Percentiles rank a stretch among this genome's conserved stretches.
phyloP scores from a whole-genome alignment of 2,113 vertebrate species.

The Rhizomys pruinosus region DNA sequence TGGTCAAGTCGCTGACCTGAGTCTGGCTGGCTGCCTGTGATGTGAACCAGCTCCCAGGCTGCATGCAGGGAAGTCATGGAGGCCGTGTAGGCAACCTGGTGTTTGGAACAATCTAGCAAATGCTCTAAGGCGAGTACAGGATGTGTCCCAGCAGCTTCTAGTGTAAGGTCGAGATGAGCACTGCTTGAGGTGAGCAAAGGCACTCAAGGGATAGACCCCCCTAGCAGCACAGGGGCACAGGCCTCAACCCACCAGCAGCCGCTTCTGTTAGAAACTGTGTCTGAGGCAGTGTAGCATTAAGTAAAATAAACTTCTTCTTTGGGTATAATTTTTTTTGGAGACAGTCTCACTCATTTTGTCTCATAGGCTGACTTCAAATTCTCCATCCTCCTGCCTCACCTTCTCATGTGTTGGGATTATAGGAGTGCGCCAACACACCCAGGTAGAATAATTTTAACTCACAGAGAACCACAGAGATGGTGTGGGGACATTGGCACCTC shows the following conservation, averaged over 20 bases:
- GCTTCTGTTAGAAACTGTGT: not conserved
- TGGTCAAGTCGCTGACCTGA: not conserved
- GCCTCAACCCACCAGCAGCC: no score
- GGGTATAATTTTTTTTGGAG: not conserved
- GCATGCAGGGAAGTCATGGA: no score
- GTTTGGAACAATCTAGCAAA: not conserved
- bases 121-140: not conserved
- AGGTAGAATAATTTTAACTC: not conserved
- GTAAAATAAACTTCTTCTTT: not conserved
- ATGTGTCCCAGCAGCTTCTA: not conserved
- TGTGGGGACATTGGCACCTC: not conserved
- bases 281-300: not conserved
- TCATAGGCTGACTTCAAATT: not conserved
- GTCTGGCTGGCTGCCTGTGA: accelerated
- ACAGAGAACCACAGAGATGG: not conserved
- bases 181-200: no score
- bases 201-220: not conserved
- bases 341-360: not conserved
- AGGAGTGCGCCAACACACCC: no score
- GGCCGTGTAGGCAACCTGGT: accelerated
- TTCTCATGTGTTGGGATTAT: not conserved
- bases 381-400: not conserved
- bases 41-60: not conserved
- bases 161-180: no score
- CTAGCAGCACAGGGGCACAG: accelerated